Percentiles rank a stretch among this genome's conserved stretches.
Evolutionary conservation across 2,888 invertebrate species (phyloP).

Genomic region (Polyommatus icarus): DNA sequence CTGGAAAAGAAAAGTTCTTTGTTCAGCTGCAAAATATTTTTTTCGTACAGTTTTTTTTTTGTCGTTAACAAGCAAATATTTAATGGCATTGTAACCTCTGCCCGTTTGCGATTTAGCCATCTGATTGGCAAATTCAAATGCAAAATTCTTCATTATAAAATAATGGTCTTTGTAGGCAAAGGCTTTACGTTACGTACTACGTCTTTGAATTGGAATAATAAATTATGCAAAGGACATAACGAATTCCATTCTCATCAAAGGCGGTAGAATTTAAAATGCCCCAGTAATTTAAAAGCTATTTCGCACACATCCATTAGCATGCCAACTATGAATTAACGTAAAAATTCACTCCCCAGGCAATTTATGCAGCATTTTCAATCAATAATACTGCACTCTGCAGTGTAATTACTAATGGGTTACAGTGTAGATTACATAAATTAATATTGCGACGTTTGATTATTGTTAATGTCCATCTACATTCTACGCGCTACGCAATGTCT

Average conservation of each 20-base stretch:
- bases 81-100: neutral
- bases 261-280: constrained; percentile 15
- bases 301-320: constrained; percentile 7
- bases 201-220: neutral
- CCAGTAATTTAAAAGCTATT: constrained; percentile 8
- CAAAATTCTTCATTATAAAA: neutral
- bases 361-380: constrained; percentile 22
- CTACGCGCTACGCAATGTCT: too few relatives aligned
- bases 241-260: neutral
- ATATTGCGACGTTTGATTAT: too few relatives aligned
- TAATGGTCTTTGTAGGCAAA: neutral
- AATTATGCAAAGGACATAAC: neutral
- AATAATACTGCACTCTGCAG: constrained; percentile 34
- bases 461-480: too few relatives aligned
- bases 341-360: constrained; percentile 8
- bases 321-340: constrained; percentile 6
- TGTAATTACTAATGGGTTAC: neutral
- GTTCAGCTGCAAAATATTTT: too few relatives aligned
- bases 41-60: too few relatives aligned
- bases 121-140: neutral
- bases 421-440: neutral
- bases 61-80: too few relatives aligned
- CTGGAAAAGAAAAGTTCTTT: too few relatives aligned
- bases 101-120: neutral
- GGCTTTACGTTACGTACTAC: neutral